phyloP scores from a whole-genome alignment of 1,140 invertebrate species.

The Leptoteleia sp. region DNA sequence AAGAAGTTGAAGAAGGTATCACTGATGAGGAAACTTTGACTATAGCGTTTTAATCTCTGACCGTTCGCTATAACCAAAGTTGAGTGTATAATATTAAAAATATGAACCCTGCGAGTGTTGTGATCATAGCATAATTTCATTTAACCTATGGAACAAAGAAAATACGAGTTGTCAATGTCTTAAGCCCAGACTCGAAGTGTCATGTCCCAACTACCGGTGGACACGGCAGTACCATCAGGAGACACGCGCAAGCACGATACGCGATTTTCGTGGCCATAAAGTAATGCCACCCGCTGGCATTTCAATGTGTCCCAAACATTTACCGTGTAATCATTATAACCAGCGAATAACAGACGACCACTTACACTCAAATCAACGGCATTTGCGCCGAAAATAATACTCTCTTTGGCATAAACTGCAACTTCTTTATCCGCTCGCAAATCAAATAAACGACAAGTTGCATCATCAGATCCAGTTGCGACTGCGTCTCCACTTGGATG shows the following conservation, averaged over 20 bases:
- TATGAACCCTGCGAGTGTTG: too few species aligned
- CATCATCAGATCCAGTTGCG: conserved; percentile 98
- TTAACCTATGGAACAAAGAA: too few species aligned
- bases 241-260: conserved; percentile 97
- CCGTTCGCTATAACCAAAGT: too few species aligned
- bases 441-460: conserved; percentile 98
- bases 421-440: conserved; percentile 98
- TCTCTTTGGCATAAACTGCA: conserved; percentile 97
- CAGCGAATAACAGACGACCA: conserved; percentile 97
- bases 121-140: too few species aligned
- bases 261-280: conserved; percentile 99
- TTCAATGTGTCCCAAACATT: conserved; percentile 99
- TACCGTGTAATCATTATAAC: conserved; percentile 99
- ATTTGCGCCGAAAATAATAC: conserved; percentile 99
- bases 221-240: conserved; percentile 98
- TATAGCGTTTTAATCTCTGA: too few species aligned
- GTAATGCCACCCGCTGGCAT: conserved; percentile 92
- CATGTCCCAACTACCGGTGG: conserved; percentile 98
- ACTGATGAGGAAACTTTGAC: too few species aligned
- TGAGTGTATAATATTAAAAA: too few species aligned
- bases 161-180: too few species aligned
- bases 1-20: too few species aligned
- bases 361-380: conserved; percentile 98
- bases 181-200: conserved; percentile 90
- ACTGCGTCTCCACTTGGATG: conserved; percentile 99